A percentile compares a stretch with the other conserved stretches of the same genome.
Conservation (phyloP, 2,888 invertebrate genomes). For the Phortica magna region DNA sequence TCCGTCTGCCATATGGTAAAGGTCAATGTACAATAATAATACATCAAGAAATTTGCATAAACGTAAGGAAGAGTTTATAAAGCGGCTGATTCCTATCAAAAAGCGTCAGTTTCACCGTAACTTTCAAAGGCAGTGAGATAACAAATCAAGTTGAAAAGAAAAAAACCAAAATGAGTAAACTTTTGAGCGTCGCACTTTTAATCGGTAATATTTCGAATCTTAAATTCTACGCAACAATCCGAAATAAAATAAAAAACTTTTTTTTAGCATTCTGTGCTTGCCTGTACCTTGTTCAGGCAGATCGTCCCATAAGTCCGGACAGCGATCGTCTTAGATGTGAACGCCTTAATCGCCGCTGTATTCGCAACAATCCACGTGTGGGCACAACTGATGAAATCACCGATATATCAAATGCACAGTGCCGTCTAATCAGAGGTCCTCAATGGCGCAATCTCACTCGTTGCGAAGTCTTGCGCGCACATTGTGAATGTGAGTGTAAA, state of each 20-base stretch:
- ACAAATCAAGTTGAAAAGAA: not conserved
- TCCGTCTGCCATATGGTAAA: no score
- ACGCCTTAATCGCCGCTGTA: constrained; percentile 18
- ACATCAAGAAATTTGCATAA: no score
- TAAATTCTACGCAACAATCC: not conserved
- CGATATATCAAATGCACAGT: constrained; percentile 19
- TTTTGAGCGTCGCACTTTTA: not conserved
- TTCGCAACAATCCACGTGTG: not conserved
- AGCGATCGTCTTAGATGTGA: constrained; percentile 29
- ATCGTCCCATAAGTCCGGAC: not conserved
- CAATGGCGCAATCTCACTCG: constrained; percentile 23
- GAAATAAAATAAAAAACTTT: not conserved
- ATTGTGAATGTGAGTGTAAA: constrained; percentile 24
- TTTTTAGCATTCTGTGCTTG: not conserved
- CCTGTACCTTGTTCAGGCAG: not conserved
- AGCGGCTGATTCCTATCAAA: not conserved
- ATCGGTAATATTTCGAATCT: not conserved
- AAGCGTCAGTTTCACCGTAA: constrained; percentile 8
- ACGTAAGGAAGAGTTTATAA: not conserved
- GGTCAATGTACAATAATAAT: no score
- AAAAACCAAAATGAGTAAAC: not conserved
- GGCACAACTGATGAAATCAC: constrained; percentile 10
- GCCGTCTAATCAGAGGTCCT: not conserved
- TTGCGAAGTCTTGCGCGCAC: constrained; percentile 15
- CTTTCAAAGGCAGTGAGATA: not conserved